A percentile compares a stretch with the other conserved stretches of the same genome.
phyloP scores from a whole-genome alignment of 2,888 invertebrate genomes.

The Byasa hedistus region DNA sequence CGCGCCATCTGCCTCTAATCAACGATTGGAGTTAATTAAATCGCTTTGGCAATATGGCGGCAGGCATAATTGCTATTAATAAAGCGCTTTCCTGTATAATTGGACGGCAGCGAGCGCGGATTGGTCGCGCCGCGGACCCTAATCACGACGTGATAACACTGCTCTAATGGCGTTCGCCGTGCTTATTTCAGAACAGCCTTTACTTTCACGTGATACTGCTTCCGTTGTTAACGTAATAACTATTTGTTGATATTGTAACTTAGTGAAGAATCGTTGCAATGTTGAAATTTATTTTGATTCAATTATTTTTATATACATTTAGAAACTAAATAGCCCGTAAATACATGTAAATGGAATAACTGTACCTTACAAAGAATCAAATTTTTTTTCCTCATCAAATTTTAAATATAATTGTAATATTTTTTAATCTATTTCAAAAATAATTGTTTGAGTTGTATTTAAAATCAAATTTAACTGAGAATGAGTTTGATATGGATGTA shows the following conservation, averaged over 20 bases:
- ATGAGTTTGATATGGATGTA: constrained; percentile 50
- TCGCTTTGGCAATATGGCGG: constrained; percentile 77
- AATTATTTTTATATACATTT: no score
- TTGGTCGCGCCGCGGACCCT: constrained; percentile 69
- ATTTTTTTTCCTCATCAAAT: no score
- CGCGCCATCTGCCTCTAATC: constrained; percentile 78
- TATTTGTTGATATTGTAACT: background rate
- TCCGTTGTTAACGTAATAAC: constrained; percentile 18
- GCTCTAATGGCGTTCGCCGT: constrained; percentile 64
- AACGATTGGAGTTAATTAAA: constrained; percentile 79
- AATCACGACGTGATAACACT: constrained; percentile 77
- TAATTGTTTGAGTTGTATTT: background rate
- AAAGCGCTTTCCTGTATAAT: constrained; percentile 78
- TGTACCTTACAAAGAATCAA: no score
- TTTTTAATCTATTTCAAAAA: background rate
- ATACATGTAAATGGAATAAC: no score
- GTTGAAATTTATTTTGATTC: no score
- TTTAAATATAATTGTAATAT: no score
- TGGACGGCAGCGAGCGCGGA: constrained; percentile 68
- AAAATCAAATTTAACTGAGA: background rate
- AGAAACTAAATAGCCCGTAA: no score
- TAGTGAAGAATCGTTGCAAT: background rate
- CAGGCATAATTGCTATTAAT: constrained; percentile 78
- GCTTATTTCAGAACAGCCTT: constrained; percentile 52
- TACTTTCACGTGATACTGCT: constrained; percentile 29